These are phyloP conservation scores for Buathra laborator DNA, from an alignment of 2,888 invertebrate genomes.

Conservation along the genomic window DNA sequence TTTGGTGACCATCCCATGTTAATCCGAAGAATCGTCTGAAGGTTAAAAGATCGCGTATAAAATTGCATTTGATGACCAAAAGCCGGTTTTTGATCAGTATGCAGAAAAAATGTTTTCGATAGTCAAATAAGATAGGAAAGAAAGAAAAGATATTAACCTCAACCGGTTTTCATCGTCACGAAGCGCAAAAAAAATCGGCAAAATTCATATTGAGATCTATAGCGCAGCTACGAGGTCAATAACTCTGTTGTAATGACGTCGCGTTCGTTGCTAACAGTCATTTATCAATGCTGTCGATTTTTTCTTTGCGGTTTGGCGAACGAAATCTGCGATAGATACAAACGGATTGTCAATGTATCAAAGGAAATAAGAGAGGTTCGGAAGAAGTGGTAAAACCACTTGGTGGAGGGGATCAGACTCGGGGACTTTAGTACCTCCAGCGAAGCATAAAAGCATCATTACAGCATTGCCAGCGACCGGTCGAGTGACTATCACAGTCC, in stretches of 20 bases:
- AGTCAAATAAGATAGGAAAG: slow-evolving; percentile 1
- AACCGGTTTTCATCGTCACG: slow-evolving; percentile 18
- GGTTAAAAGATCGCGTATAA: not conserved
- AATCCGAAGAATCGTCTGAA: not conserved
- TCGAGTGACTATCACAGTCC: slow-evolving; percentile 25
- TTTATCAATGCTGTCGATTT: not conserved
- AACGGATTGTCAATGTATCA: not conserved
- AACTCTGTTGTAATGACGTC: not conserved
- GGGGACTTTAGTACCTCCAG: slow-evolving; percentile 43
- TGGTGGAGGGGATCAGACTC: slow-evolving; percentile 30
- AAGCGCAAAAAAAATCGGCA: not conserved
- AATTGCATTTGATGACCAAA: not conserved
- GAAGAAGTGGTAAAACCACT: slow-evolving; percentile 46
- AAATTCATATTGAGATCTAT: slow-evolving; percentile 2
- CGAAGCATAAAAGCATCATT: slow-evolving; percentile 55
- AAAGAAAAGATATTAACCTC: not conserved
- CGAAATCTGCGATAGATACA: not conserved
- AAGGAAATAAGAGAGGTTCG: not conserved
- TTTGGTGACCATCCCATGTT: not conserved
- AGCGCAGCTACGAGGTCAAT: not conserved
- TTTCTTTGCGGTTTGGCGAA: slow-evolving; percentile 6
- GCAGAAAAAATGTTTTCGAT: slow-evolving; percentile 1
- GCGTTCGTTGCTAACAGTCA: not conserved
- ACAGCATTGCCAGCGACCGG: slow-evolving; percentile 41
- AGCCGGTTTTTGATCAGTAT: not conserved